Percentiles rank a stretch among this genome's conserved stretches.
These are phyloP conservation scores for Whitmania pigra DNA, from an alignment of 1,140 invertebrate species.

Conservation along the genomic window DNA sequence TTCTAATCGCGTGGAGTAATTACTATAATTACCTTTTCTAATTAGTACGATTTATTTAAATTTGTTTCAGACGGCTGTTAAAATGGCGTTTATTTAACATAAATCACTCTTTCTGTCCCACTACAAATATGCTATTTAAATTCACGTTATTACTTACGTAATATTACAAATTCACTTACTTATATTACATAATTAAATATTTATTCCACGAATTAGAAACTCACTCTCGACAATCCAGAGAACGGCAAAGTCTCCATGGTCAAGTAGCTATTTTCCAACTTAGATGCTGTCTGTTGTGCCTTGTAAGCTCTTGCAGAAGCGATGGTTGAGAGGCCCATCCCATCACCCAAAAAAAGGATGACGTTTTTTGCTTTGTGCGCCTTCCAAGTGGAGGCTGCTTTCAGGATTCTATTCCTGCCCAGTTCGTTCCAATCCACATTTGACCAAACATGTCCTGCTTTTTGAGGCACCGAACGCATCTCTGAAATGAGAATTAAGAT, in stretches of 20 bases:
- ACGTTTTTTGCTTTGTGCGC: slow-evolving; percentile 34
- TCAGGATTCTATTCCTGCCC: not conserved
- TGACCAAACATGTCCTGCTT: not conserved
- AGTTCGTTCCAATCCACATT: not conserved
- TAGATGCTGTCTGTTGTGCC: slow-evolving; percentile 13
- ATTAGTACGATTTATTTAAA: too few species aligned
- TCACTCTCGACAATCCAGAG: slow-evolving; percentile 25
- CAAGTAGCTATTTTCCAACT: slow-evolving; percentile 19
- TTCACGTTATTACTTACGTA: too few species aligned
- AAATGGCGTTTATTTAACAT: too few species aligned
- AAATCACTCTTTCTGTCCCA: too few species aligned
- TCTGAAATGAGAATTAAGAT: not conserved
- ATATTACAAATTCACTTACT: too few species aligned
- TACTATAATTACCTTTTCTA: too few species aligned
- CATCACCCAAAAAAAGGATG: slow-evolving; percentile 37
- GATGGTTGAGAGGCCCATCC: slow-evolving; percentile 35
- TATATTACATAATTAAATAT: too few species aligned
- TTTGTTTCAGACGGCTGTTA: too few species aligned
- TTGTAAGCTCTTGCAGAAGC: slow-evolving; percentile 31
- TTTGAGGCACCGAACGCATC: not conserved
- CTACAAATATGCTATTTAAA: too few species aligned
- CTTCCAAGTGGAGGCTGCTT: not conserved
- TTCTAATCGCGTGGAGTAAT: too few species aligned
- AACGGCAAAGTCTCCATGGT: slow-evolving; percentile 23
- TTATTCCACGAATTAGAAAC: not conserved